Evolutionary conservation across 2,888 invertebrate species (phyloP), one percentile per base, ranked within the genome.

Genomic region (Fragum sueziense): DNA sequence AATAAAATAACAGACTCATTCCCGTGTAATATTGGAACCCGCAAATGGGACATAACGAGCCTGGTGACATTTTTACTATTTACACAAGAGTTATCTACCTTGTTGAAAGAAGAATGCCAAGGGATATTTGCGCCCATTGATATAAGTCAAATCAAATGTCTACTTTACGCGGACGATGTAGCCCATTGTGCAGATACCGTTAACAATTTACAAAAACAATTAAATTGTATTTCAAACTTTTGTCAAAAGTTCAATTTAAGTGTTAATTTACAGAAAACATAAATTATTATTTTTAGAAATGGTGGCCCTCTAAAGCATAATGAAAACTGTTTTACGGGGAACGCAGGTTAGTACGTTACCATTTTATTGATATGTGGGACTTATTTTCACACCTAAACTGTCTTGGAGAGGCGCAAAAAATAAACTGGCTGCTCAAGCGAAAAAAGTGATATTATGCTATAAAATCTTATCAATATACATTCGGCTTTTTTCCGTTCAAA

Each of bases 381-480:
- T 52, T 52, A 17, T 52, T n/a, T 52, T 52, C 22, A 52, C 52
- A n/a, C 52, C 52, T 52, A 52, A 52, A 20, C n/a, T 52, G 20
- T 17, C 52, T 6, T 52, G 52, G 52, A 52, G 11, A 22, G n/a
- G n/a, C 20, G 52, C 52, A n/a, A 52, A 52, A 52, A 11, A 52
- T 52, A 52, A 52, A n/a, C 22, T 52, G 52, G 52, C 22, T 52
- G 52, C 52, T n/a, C 52, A 52, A 52, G 52, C 52, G n/a, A 52
- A 22, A 52, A 52, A 52, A 52, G n/a, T 6, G 11, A 52, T 11
- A 11, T 6, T 52, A 52, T 22, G 20, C 11, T 11, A 52, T 52
- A 17, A 52, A 52, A 22, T 52, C 52, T 22, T 52, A 52, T 52
- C 52, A 52, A 22, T 22, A 11, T 52, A 22, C 7, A 52, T 52